Evolutionary conservation across 2,797 vertebrate genomes (phyloP), one percentile per base, ranked within the genome.

Genomic region (Melanogrammus aeglefinus): DNA sequence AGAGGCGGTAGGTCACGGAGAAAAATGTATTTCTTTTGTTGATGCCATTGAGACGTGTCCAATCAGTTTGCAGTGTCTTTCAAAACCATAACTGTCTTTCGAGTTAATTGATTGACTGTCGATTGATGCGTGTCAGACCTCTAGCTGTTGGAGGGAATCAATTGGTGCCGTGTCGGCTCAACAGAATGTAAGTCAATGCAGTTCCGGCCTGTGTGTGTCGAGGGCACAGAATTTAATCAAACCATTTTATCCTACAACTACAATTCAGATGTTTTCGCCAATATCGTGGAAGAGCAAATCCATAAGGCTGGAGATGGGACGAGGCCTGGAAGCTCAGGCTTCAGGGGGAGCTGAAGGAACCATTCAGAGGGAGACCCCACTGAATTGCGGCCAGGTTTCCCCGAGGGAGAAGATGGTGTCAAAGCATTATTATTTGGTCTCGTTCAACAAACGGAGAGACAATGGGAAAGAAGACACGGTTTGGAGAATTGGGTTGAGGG

Each of bases 111-210:
- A 84, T 83, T 89, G 89, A 92, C 86, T 86, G n/a, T 39, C 63
- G 76, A 72, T 72, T 72, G 27, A 35, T 33, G 70, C 70, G 85
- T 81, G 87, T 86, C 86, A 87, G 77, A 80, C 83, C 77, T 80
- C 81, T 80, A 83, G 80, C 86, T 83, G 82, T 66, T 81, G 73
- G 82, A 87, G 81, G 47, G 70, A 88, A 92, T 92, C 91, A 83
- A 90, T 91, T 51, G 82, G n/a, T 38, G 31, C 81, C 84, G 82
- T 86, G 63, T 75, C 78, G 76, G 82, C 87, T 80, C 83, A 76
- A 82, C 74, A 79, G 76, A 44, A 81, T 75, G 75, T 81, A 81
- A 69, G 78, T 71, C 82, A 90, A 91, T 69, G 74, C 82, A 85
- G 89, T 91, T 86, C 33, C 63, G 24, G 63, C 63, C 27, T 35